Base-by-base conservation (phyloP, 2,797 vertebrate genomes). In the Sebastes steindachneri region DNA sequence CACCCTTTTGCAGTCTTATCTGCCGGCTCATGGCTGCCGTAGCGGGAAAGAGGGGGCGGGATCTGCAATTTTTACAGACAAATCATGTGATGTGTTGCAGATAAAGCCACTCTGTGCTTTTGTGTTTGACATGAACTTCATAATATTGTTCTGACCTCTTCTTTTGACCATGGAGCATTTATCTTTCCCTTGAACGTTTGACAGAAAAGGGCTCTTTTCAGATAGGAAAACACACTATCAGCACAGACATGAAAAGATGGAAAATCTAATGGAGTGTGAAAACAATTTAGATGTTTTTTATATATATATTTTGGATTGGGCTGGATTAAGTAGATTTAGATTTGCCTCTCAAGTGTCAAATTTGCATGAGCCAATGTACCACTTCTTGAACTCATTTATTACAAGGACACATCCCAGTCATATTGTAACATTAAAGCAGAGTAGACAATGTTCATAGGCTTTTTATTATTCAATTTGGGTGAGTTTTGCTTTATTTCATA, bases 71-170 rank as follows among this genome's bases (percentile, higher is more conserved):
- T 79, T 68, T 66, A 28, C 60, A 62, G 79, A 80, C n/a, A 12
- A 76, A 75, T 89, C 83, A 87, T 77, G 86, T 82, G 86, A 72
- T 67, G 74, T 25, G 59, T 11, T 29, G 33, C 62, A 92, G 90
- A 93, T 91, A 90, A 92, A 80, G 72, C 41, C 0, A 25, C 37
- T n/a, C 11, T 64, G 75, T 71, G 79, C 71, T 75, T 93, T 93
- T 89, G 89, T 88, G 82, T 85, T 55, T 66, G 82, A 84, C 57
- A 19, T 84, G 89, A 90, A 91, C 88, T 91, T 90, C 77, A 94
- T 92, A 94, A 95, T 94, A 94, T 96, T 95, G 83, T 90, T 77
- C 78, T 94, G 90, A 95, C 94, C 93, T 92, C 84, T 68, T 70
- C 73, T 69, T 73, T 74, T 78, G 74, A 64, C 63, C 65, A 15